Percentiles rank a stretch among this genome's conserved stretches.
phyloP scores from a whole-genome alignment of 2,888 invertebrate genomes.

The Coelinius sp. region DNA sequence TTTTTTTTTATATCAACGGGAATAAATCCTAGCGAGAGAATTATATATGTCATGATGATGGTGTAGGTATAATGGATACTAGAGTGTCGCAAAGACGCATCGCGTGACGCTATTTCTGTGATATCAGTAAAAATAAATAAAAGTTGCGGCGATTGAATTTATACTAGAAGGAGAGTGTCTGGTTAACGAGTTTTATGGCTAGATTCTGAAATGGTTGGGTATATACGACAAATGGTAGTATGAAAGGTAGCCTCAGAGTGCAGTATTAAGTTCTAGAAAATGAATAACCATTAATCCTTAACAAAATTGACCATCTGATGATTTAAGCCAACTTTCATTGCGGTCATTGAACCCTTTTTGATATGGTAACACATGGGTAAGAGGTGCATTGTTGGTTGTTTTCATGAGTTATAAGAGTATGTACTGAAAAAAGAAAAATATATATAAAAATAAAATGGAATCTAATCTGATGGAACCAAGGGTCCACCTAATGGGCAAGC shows the following conservation, averaged over 20 bases:
- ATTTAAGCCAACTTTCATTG: not conserved
- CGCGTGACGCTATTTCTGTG: slow-evolving; percentile 53
- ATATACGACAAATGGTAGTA: slow-evolving; percentile 54
- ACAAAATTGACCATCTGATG: slow-evolving; percentile 18
- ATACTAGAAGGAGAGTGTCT: slow-evolving; percentile 45
- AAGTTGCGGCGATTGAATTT: slow-evolving; percentile 58
- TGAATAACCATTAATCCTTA: not conserved
- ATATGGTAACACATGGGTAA: not conserved
- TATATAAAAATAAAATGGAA: slow-evolving; percentile 64
- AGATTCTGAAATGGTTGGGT: slow-evolving; percentile 49
- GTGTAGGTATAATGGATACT: slow-evolving; percentile 36
- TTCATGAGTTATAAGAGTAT: slow-evolving; percentile 24
- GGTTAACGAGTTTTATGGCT: slow-evolving; percentile 53
- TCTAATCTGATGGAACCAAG: slow-evolving; percentile 69
- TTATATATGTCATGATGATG: slow-evolving; percentile 12
- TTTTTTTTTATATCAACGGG: not conserved
- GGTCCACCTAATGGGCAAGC: slow-evolving; percentile 70
- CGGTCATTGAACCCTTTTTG: slow-evolving; percentile 20
- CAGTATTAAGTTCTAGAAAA: not conserved
- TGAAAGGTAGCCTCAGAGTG: not conserved
- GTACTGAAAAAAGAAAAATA: slow-evolving; percentile 27
- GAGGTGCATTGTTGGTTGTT: slow-evolving; percentile 19
- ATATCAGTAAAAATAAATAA: slow-evolving; percentile 33
- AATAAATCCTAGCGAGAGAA: not conserved
- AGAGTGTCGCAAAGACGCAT: slow-evolving; percentile 64